Evolutionary conservation across 2,113 vertebrate genomes (phyloP), one percentile per base, ranked within the genome.

Genomic region (Pipa parva): DNA sequence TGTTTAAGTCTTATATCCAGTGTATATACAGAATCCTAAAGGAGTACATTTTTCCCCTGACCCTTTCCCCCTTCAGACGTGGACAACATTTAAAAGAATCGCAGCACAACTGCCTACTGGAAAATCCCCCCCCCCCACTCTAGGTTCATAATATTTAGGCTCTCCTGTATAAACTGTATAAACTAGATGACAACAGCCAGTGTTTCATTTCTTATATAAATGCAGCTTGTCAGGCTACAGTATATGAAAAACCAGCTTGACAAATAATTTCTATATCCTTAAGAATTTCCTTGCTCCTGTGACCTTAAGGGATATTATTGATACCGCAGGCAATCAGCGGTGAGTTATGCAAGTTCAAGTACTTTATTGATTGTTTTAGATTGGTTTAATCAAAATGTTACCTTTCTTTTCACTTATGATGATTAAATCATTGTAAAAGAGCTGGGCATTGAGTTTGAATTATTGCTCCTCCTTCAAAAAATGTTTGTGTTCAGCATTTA

Each of bases 271-370:
- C 17, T 46, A 46, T 7, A 46, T 46, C 42, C 7, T 6, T 17
- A 46, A 46, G 7, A 46, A 46, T 46, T 17, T 8, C 42, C 42
- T 20, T 46, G 13, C 5, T n/a, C n/a, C 2, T 8, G 7, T 21
- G 8, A 20, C 2, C 9, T 71, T 78, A 74, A 73, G 71, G 61
- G 76, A 76, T 79, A 79, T 84, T 78, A 73, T 72, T 73, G 65
- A 85, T 91, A 88, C 71, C 85, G 83, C 76, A 73, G 87, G 79
- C 79, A 87, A 77, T 72, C 77, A 78, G 75, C 72, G 73, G 75
- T 88, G 87, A 89, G 88, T 90, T 90, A 89, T 77, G 75, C 79
- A 92, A 92, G 91, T 91, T 92, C 91, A 95, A 93, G 88, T 90
- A 83, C 89, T 88, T 85, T 89, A 95, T 92, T 90, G 91, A 95